These are phyloP conservation scores for Muscicapa striata DNA, from an alignment of 2,797 vertebrate genomes.

Conservation along the genomic window DNA sequence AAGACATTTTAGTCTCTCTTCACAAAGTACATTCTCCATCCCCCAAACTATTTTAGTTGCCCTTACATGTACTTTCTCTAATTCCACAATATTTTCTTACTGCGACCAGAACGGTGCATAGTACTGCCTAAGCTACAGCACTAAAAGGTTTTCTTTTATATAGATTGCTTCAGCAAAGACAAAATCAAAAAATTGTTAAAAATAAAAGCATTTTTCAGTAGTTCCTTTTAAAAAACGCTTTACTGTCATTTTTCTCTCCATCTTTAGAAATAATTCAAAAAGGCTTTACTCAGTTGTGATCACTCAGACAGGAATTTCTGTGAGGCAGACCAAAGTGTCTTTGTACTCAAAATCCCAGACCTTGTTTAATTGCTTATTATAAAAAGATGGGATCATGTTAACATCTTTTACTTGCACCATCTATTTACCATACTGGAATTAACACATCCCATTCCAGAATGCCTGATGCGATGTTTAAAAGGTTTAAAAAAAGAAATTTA, in stretches of 20 bases:
- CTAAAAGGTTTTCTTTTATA: background rate
- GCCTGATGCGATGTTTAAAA: background rate
- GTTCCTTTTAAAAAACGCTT: background rate
- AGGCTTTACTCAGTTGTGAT: background rate
- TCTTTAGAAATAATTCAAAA: slow-evolving; percentile 28
- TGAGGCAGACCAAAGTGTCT: slow-evolving; percentile 9
- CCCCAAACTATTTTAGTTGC: background rate
- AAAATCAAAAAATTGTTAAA: background rate
- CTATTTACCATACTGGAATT: background rate
- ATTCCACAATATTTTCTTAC: slow-evolving; percentile 6
- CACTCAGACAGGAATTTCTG: slow-evolving; percentile 25
- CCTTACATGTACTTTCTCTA: background rate
- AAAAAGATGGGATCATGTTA: background rate
- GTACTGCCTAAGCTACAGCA: background rate
- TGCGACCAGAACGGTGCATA: background rate
- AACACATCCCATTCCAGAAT: background rate
- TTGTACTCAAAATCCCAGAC: slow-evolving; percentile 36
- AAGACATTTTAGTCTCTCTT: background rate
- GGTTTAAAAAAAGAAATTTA: background rate
- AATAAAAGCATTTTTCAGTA: background rate
- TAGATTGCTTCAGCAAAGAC: background rate
- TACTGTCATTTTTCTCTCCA: background rate
- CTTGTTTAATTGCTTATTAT: slow-evolving; percentile 44
- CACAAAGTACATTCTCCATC: background rate
- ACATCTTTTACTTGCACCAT: background rate